Percentiles rank a stretch among this genome's conserved stretches.
Evolutionary conservation across 2,113 vertebrate genomes (phyloP).

Genomic region (Danionella cerebrum): DNA sequence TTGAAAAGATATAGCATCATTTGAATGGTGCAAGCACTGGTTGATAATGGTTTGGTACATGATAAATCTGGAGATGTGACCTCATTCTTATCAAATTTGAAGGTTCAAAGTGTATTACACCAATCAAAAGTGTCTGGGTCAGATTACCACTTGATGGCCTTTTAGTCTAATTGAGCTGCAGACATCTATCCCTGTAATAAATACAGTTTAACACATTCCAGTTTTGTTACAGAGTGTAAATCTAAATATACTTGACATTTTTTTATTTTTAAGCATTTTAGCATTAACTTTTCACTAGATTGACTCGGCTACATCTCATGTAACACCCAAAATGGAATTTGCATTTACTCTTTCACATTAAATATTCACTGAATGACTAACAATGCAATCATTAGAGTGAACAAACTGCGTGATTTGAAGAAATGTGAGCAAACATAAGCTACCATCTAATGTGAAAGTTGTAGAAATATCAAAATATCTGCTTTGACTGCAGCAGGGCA

Average conservation of each 20-base stretch:
- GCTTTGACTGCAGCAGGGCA: conserved; percentile 1
- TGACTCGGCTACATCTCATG: no score
- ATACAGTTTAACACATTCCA: neutral
- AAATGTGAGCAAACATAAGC: conserved; percentile 15
- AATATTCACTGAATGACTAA: no score
- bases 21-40: neutral
- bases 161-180: neutral
- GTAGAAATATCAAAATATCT: neutral
- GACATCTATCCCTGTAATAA: neutral
- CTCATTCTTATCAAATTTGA: neutral
- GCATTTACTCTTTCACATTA: no score
- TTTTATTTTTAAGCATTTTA: no score
- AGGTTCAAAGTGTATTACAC: neutral
- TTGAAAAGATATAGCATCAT: neutral
- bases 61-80: neutral
- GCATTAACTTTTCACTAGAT: no score
- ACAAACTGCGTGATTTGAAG: no score
- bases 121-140: neutral
- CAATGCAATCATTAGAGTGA: no score
- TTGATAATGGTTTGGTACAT: neutral
- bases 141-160: neutral
- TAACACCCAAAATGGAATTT: no score
- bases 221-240: no score
- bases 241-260: no score
- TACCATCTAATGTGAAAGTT: no score